Evolutionary conservation across 53 echinoderm and acorn worm species (phyloP), one percentile per base, ranked within the genome.

Genomic region (Stichopus horrens): DNA sequence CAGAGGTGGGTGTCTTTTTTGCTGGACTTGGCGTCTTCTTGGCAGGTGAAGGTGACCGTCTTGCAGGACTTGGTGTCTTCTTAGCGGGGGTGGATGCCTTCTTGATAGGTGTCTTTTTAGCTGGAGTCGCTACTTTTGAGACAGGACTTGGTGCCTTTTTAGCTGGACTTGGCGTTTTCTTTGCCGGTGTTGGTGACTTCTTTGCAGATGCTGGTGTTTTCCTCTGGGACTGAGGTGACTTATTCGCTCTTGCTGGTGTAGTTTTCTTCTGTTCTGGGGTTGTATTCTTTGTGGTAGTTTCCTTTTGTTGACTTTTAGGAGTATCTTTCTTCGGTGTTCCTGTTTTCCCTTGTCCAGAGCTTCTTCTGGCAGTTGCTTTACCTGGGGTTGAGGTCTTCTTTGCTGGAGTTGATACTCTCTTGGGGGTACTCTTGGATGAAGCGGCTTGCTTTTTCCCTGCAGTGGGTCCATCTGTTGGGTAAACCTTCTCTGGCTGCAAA

Each of bases 181-280:
- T 71, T 21, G 9, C 18, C 19, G 75, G 86, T 55, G 75, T 75
- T 23, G 5, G 16, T 21, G 83, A 77, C 85, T 92, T 90, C 92
- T 92, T 94, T 6, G 87, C 88, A 52, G 91, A 76, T 10, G 78
- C 73, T 21, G 96, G 93, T 22, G 84, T n/a, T 85, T 66, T 21
- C 14, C 55, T 86, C 78, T 93, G 93, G 21, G 89, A 92, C 63
- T 93, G 92, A 5, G 92, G 90, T 16, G 90, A 76, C 53, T 91
- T 55, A 80, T 78, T 76, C 2, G 23, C 51, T 52, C 77, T 76
- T 20, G 91, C 76, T 7, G 90, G 55, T 14, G 90, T n/a, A 71
- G 71, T 71, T 18, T 20, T 71, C 71, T 16, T 71, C 19, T 71
- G 71, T 71, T 20, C 71, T 71, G 71, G 71, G 19, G 71, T 71